Conservation (phyloP, 2,888 invertebrate genomes). For the Automeris io region DNA sequence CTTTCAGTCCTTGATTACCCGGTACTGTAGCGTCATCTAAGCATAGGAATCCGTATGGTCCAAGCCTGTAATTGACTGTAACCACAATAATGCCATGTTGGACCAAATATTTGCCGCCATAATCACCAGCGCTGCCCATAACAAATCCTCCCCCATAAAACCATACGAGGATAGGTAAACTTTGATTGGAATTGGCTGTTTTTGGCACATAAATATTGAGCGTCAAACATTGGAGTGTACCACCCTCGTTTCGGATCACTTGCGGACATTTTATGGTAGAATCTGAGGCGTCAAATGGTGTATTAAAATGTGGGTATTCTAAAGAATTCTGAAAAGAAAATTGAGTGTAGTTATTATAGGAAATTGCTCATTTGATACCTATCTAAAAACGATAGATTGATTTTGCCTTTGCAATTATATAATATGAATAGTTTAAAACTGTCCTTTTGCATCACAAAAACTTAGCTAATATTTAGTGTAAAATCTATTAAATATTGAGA, state of each 20-base stretch:
- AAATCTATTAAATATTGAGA: too few relatives aligned
- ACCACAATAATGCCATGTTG: constrained; percentile 38
- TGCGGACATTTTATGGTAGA: constrained; percentile 37
- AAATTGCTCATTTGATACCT: too few relatives aligned
- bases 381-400: background rate
- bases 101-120: constrained; percentile 37
- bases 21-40: constrained; percentile 37
- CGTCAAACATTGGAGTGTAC: constrained; percentile 32
- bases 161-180: constrained; percentile 48
- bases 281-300: constrained; percentile 36
- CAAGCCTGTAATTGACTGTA: constrained; percentile 45
- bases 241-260: constrained; percentile 18
- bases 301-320: constrained; percentile 26
- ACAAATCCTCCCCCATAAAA: constrained; percentile 51
- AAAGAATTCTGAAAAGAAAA: constrained; percentile 28
- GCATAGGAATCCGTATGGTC: constrained; percentile 56
- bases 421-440: too few relatives aligned
- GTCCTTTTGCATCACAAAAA: too few relatives aligned
- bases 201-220: constrained; percentile 37
- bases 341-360: background rate
- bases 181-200: constrained; percentile 15
- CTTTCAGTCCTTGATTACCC: constrained; percentile 49
- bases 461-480: too few relatives aligned
- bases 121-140: constrained; percentile 36
- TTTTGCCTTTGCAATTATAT: too few relatives aligned